Base-by-base conservation (phyloP, 2,797 vertebrate genomes). In the Sternotherus odoratus region DNA sequence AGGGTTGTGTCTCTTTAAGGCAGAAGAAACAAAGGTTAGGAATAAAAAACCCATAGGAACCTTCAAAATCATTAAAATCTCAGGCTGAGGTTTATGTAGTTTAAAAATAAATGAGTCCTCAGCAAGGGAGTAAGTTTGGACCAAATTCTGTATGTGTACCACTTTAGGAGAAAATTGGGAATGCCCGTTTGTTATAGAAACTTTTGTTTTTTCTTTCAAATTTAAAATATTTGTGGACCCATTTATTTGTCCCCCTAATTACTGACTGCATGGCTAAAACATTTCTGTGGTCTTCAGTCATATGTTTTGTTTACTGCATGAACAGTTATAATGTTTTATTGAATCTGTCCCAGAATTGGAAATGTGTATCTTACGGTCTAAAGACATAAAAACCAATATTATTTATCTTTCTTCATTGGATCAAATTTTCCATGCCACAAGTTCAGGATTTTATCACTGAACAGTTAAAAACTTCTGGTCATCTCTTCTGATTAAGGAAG, bases 331-430 rank as follows among this genome's bases (percentile, higher is more conserved):
- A 10, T 50, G 7, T n/a, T 85, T 79, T 50, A 77, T 8, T 82
- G 28, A 72, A 8, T 83, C 51, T 88, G 2, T 36, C n/a, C 85
- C 75, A 11, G 36, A 33, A 17, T 83, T 46, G 77, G 21, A 87
- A 88, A 82, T 87, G 85, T 83, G 11, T 0, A 92, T 92, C 83
- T 66, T 74, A 46, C 28, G 6, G 24, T 26, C 39, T 46, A 74
- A 74, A 21, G 17, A 74, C 39, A 43, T 43, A 39, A 74, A 24
- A 74, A 28, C 6, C 39, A 46, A 46, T 26, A 46, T 26, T 74
- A 26, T 15, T 72, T 66, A 78, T 69, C 43, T 72, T 43, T 24
- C 24, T 46, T 74, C 39, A 39, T 8, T 74, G 39, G 39, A 46
- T 5, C 23, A 16, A 57, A 2, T 16, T 43, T 43, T 72, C 21